Evolutionary conservation across 2,113 vertebrate species (phyloP).

Genomic region (Typhlomys cinereus): DNA sequence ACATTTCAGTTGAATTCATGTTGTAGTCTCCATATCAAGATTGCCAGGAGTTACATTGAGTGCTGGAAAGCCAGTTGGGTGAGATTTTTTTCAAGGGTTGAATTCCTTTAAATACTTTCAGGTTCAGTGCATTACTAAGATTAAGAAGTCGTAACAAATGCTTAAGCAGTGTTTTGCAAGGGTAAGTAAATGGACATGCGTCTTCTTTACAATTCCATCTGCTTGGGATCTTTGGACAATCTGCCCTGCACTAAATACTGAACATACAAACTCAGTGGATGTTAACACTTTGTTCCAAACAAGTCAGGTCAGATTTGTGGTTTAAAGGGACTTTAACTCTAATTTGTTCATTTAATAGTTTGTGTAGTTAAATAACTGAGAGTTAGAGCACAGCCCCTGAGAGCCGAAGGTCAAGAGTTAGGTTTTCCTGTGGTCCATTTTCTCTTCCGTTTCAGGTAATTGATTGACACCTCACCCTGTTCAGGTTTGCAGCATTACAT

Average conservation of each 20-base stretch:
- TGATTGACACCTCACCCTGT: conserved; percentile 12
- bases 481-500: neutral
- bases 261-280: neutral
- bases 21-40: neutral
- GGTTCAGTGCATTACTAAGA: neutral
- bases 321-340: neutral
- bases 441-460: conserved; percentile 33
- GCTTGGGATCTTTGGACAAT: neutral
- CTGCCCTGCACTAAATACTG: neutral
- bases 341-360: conserved; percentile 38
- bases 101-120: neutral
- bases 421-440: conserved; percentile 33
- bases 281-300: neutral
- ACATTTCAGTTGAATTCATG: neutral
- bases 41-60: neutral
- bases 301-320: neutral
- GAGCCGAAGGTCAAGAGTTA: conserved; percentile 45
- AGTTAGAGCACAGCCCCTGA: conserved; percentile 19
- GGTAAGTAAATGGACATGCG: neutral
- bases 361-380: conserved; percentile 58
- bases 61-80: neutral
- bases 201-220: neutral
- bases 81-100: neutral
- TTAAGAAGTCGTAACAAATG: neutral
- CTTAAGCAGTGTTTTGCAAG: neutral